phyloP scores from a whole-genome alignment of 2,797 vertebrate genomes.

The Tragelaphus oryx region DNA sequence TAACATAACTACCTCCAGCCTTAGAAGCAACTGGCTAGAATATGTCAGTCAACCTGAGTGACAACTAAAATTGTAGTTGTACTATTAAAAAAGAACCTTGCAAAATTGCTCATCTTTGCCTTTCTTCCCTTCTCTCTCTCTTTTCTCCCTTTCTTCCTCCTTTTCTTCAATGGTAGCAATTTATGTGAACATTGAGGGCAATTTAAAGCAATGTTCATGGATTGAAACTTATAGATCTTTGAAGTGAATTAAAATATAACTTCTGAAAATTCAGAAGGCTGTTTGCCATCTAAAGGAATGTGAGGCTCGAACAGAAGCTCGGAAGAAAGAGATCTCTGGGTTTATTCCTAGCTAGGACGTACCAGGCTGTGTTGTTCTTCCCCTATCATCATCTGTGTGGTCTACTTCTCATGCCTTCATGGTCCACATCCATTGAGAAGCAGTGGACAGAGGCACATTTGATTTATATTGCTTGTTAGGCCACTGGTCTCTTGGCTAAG shows the following conservation, averaged over 20 bases:
- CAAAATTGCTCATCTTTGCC: not conserved
- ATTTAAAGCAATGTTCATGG: not conserved
- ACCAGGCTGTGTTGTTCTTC: not conserved
- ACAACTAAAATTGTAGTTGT: conserved; percentile 34
- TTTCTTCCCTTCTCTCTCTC: not conserved
- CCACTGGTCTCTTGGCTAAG: not conserved
- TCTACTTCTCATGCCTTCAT: not conserved
- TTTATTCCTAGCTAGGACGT: not conserved
- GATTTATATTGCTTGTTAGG: conserved; percentile 20
- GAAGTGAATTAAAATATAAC: not conserved
- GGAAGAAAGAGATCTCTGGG: not conserved
- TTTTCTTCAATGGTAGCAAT: not conserved
- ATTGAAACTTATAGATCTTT: not conserved
- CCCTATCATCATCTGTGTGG: not conserved
- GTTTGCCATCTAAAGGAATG: not conserved
- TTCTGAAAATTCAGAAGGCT: conserved; percentile 23
- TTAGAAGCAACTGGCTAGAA: conserved; percentile 51
- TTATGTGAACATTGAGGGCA: not conserved
- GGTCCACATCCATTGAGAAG: not conserved
- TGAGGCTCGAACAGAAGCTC: not conserved
- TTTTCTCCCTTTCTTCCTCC: not conserved
- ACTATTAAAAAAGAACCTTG: conserved; percentile 16
- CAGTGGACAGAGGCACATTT: not conserved
- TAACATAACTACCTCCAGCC: not conserved
- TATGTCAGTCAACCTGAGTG: conserved; percentile 42